Base-by-base conservation (phyloP, 2,797 vertebrate genomes). In the Tapirus indicus region DNA sequence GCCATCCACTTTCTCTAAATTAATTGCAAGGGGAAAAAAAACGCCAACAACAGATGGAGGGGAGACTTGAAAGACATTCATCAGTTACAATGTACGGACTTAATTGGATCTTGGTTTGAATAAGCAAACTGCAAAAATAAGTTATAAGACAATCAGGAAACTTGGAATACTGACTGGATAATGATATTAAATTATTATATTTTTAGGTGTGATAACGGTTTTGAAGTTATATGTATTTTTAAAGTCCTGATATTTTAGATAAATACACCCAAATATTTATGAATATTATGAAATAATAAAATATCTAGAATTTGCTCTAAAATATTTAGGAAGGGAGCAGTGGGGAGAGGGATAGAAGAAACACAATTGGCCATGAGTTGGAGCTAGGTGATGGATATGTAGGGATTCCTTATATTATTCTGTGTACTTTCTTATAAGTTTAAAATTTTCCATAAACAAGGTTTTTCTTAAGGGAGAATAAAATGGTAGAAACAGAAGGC, bases 211-310 rank as follows among this genome's bases (percentile, higher is more conserved):
- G 21, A 94, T 41, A 49, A 44, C 44, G 17, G 27, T 88, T 82
- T 69, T 58, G 7, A 71, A 69, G 20, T 87, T 54, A 64, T 23
- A 82, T 35, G 58, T 58, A 47, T 44, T 29, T 86, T n/a, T 41
- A 2, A 41, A 96, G 69, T 77, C 47, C 20, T 93, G 56, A 56
- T 62, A 74, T 69, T 88, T 68, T 77, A 75, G 72, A 88, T 17
- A 94, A 88, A 80, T 68, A 58, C 38, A 58, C 18, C 25, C 68
- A 92, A 95, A 49, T 91, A 75, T 85, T 94, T 49, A 75, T n/a
- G n/a, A n/a, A n/a, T n/a, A n/a, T n/a, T n/a, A n/a, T 44, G 52
- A 62, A 92, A 89, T 29, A 75, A 62, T 90, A 68, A 68, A 41
- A 74, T 80, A 7, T 18, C 60, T 86, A 38, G 52, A 21, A 80